Evolutionary conservation across 2,888 invertebrate species (phyloP).

Genomic region (Xylota segnis): DNA sequence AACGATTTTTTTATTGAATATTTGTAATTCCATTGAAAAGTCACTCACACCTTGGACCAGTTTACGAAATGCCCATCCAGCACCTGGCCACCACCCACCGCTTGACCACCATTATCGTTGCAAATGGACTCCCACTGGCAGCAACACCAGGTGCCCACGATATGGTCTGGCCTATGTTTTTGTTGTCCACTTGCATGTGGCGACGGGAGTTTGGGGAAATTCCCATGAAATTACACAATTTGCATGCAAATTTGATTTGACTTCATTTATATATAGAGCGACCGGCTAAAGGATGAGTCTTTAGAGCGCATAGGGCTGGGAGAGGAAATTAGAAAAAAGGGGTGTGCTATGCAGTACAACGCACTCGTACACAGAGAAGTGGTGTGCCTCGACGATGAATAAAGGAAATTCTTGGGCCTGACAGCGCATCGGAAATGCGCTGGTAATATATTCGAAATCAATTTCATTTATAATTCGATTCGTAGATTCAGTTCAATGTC

Average conservation of each 20-base stretch:
- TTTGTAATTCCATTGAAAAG: slow-evolving; percentile 65
- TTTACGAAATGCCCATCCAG: not conserved
- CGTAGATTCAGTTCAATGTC: slow-evolving; percentile 32
- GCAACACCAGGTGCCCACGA: slow-evolving; percentile 43
- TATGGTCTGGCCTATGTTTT: slow-evolving; percentile 11
- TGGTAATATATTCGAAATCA: slow-evolving; percentile 64
- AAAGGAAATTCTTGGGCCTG: slow-evolving; percentile 42
- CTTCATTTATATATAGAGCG: slow-evolving; percentile 60
- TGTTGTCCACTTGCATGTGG: slow-evolving; percentile 12
- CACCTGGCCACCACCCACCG: slow-evolving; percentile 1
- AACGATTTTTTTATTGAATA: slow-evolving; percentile 66
- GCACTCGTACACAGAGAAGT: slow-evolving; percentile 14
- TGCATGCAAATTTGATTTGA: slow-evolving; percentile 75
- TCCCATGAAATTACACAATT: slow-evolving; percentile 75
- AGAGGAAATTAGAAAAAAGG: slow-evolving; percentile 50
- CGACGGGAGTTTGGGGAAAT: slow-evolving; percentile 14
- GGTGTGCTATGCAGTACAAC: slow-evolving; percentile 22
- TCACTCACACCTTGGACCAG: slow-evolving; percentile 30
- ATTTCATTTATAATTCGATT: slow-evolving; percentile 63
- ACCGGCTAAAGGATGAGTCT: slow-evolving; percentile 45
- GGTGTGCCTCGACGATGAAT: slow-evolving; percentile 29
- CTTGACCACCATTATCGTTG: slow-evolving; percentile 50
- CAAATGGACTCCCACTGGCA: slow-evolving; percentile 14
- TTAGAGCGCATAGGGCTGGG: slow-evolving; percentile 12
- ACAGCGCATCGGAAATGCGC: slow-evolving; percentile 49